Percentiles rank a stretch among this genome's conserved stretches.
Evolutionary conservation across 2,113 vertebrate species (phyloP).

Genomic region (Porphyrio hochstetteri): DNA sequence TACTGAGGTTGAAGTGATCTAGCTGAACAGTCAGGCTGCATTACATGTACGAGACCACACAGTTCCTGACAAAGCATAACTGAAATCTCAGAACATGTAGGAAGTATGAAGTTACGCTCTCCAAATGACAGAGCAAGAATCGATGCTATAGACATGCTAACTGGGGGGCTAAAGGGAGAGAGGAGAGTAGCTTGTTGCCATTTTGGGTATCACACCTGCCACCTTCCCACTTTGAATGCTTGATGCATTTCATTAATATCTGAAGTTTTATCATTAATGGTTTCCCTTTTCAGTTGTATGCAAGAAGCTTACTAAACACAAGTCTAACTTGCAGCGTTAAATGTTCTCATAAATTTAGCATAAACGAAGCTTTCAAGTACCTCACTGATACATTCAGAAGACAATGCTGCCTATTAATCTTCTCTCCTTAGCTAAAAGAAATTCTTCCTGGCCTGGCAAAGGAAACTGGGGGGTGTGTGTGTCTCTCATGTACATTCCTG

Average conservation of each 20-base stretch:
- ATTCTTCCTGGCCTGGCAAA: neutral
- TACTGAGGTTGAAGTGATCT: neutral
- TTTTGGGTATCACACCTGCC: neutral
- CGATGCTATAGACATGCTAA: neutral
- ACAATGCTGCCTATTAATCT: neutral
- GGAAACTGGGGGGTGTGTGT: neutral
- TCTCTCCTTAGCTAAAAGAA: neutral
- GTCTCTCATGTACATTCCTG: neutral
- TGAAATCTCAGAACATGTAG: accelerated
- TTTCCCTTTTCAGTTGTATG: neutral
- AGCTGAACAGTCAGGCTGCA: neutral
- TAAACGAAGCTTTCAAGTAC: neutral
- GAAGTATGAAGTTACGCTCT: neutral
- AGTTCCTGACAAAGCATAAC: accelerated
- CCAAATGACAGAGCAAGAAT: neutral
- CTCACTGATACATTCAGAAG: neutral
- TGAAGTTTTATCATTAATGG: neutral
- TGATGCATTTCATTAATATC: neutral
- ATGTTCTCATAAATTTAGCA: neutral
- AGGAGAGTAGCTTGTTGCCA: neutral
- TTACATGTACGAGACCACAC: accelerated
- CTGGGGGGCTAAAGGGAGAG: neutral
- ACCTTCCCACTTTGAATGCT: neutral
- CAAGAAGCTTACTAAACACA: neutral
- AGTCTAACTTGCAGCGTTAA: neutral